These are phyloP conservation scores for Tenthredo notha DNA, from an alignment of 2,888 invertebrate species.

Conservation along the genomic window DNA sequence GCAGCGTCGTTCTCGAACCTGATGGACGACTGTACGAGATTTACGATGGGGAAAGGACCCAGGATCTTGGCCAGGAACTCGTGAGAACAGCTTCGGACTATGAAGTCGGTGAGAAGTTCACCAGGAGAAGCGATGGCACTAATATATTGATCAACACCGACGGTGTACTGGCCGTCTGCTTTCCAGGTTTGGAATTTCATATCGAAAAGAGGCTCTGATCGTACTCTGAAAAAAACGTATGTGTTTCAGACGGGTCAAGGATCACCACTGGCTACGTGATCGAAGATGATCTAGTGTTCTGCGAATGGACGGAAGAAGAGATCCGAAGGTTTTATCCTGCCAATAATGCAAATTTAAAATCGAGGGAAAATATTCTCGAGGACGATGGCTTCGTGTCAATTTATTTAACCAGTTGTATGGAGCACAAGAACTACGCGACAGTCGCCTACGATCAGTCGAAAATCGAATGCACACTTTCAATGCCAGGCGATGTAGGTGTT, in stretches of 20 bases:
- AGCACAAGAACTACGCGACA: slow-evolving; percentile 81
- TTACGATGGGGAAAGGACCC: slow-evolving; percentile 66
- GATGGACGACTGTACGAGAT: slow-evolving; percentile 71
- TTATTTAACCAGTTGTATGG: slow-evolving; percentile 73
- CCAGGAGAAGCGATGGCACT: slow-evolving; percentile 71
- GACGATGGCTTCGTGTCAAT: slow-evolving; percentile 71
- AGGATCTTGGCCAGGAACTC: slow-evolving; percentile 71
- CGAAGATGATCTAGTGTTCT: slow-evolving; percentile 66
- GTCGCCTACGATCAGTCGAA: slow-evolving; percentile 78
- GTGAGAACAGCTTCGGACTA: slow-evolving; percentile 70
- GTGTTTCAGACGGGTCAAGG: slow-evolving; percentile 69
- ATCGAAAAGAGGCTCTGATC: not conserved
- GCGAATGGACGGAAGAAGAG: slow-evolving; percentile 72
- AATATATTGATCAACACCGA: slow-evolving; percentile 67
- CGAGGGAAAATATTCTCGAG: slow-evolving; percentile 61
- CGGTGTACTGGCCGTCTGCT: slow-evolving; percentile 69
- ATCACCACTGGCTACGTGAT: slow-evolving; percentile 68
- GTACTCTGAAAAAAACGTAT: not conserved
- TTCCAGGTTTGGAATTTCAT: slow-evolving; percentile 65
- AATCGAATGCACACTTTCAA: slow-evolving; percentile 67
- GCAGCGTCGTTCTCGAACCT: slow-evolving; percentile 68
- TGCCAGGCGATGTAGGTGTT: slow-evolving; percentile 67
- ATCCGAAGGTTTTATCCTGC: slow-evolving; percentile 58
- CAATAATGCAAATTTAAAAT: slow-evolving; percentile 43
- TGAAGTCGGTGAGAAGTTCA: slow-evolving; percentile 71